Evolutionary conservation across 2,888 invertebrate genomes (phyloP).

Genomic region (Leptinotarsa haldemani): DNA sequence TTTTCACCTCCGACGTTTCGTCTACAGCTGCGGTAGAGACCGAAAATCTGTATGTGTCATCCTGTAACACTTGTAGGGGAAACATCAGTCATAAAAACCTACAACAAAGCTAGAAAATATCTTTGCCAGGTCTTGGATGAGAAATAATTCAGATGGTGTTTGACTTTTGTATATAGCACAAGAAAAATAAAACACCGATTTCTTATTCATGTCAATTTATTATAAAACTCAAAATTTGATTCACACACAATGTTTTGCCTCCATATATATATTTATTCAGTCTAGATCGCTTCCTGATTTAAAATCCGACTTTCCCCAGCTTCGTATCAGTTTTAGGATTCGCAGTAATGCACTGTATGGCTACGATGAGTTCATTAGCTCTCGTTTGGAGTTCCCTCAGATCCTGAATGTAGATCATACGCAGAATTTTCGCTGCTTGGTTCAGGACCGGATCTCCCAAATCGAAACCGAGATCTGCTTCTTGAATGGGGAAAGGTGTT

Average conservation of each 20-base stretch:
- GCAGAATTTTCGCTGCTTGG: slow-evolving; percentile 80
- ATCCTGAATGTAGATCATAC: slow-evolving; percentile 86
- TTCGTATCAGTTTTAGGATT: slow-evolving; percentile 97
- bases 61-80: too few species aligned
- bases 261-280: neutral
- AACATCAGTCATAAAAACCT: too few species aligned
- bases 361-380: slow-evolving; percentile 94
- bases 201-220: neutral
- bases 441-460: slow-evolving; percentile 75
- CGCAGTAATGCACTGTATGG: slow-evolving; percentile 92
- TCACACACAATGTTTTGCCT: neutral
- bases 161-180: too few species aligned
- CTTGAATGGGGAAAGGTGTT: slow-evolving; percentile 77
- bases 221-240: neutral
- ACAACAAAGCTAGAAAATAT: too few species aligned
- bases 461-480: slow-evolving; percentile 76
- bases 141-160: too few species aligned
- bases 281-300: slow-evolving; percentile 46
- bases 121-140: too few species aligned
- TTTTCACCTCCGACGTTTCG: too few species aligned
- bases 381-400: slow-evolving; percentile 88
- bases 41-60: neutral
- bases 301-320: slow-evolving; percentile 90
- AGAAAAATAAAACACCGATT: too few species aligned
- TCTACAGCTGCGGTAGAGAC: neutral